Evolutionary conservation across 2,113 vertebrate species (phyloP), one percentile per base, ranked within the genome.

Genomic region (Plectropomus leopardus): DNA sequence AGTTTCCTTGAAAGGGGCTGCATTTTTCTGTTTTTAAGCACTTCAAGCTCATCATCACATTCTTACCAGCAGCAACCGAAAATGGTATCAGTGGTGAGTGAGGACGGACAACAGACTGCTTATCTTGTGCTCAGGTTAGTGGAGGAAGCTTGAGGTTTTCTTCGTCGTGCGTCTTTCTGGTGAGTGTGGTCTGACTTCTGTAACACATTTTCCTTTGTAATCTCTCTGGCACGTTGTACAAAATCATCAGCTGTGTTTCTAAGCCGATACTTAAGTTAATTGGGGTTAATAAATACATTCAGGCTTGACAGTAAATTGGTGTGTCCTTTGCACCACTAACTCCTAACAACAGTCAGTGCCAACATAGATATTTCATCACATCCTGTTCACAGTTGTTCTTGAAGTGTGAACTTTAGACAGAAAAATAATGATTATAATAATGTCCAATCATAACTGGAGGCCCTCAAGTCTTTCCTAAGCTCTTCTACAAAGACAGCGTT

Each of bases 361-460:
- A 80, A 21, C 53, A 44, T 48, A 32, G 67, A 73, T 65, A 50
- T 79, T 59, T 79, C 21, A 82, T 75, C 72, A 79, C 78, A 90
- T 91, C 83, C 86, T 91, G 84, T 73, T 50, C 7, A 34, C 6
- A 36, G 36, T 57, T 57, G 2, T 5, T 42, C 28, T 30, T 34
- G 1, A 10, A 7, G 32, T 30, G 15, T 70, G 15, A 16, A 17
- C 24, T 17, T 6, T 13, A 23, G 26, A 51, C 4, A 4, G 13
- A 53, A 30, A n/a, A 7, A 9, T 0, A 4, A 36, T n/a, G 16
- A 45, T 26, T 45, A 13, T 24, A 17, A 51, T 23, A 8, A 30
- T 9, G 44, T 44, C n/a, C 0, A 11, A 24, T 53, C 9, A 23
- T 48, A 48, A 23, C 47, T 73, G 23, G n/a, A n/a, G n/a, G n/a